These are phyloP conservation scores for Drosophila mayaguana DNA, from an alignment of 2,888 invertebrate species.

Conservation along the genomic window DNA sequence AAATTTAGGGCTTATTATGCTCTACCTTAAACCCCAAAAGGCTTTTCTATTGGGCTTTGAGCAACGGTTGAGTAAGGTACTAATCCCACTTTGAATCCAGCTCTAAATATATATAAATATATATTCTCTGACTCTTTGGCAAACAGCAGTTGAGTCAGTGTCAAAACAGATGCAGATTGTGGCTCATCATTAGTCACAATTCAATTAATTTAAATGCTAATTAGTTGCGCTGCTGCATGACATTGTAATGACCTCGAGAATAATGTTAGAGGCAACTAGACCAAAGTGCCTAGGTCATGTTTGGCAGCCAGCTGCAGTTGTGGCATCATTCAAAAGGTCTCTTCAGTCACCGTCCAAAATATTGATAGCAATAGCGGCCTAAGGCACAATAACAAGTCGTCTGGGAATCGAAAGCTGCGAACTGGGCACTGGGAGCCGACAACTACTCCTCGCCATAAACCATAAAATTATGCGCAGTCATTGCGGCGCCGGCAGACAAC, in stretches of 20 bases:
- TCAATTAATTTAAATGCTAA: constrained; percentile 35
- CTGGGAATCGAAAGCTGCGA: constrained; percentile 19
- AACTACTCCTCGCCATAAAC: constrained; percentile 35
- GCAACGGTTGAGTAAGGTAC: constrained; percentile 19
- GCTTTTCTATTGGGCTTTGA: constrained; percentile 15
- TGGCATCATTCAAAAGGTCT: not conserved
- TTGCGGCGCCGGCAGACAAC: constrained; percentile 63
- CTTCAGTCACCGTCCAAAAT: constrained; percentile 25
- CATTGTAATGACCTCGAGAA: constrained; percentile 40
- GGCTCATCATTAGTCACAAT: constrained; percentile 45
- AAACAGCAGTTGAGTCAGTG: constrained; percentile 38
- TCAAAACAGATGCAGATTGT: constrained; percentile 1
- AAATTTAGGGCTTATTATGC: not conserved
- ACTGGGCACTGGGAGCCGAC: constrained; percentile 30
- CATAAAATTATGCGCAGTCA: constrained; percentile 79
- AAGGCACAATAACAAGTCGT: constrained; percentile 49
- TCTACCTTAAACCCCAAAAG: not conserved
- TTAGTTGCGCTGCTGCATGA: constrained; percentile 5
- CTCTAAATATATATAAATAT: constrained; percentile 15
- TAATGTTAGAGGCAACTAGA: constrained; percentile 4
- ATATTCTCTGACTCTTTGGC: constrained; percentile 11
- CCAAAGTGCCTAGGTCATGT: constrained; percentile 73
- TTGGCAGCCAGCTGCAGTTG: constrained; percentile 51
- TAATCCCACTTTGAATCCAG: constrained; percentile 14
- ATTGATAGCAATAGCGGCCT: constrained; percentile 54